These are phyloP conservation scores for Haliclystus octoradiatus DNA, from an alignment of 30 jellyfish, hydroid and myxozoan species.

Conservation along the genomic window DNA sequence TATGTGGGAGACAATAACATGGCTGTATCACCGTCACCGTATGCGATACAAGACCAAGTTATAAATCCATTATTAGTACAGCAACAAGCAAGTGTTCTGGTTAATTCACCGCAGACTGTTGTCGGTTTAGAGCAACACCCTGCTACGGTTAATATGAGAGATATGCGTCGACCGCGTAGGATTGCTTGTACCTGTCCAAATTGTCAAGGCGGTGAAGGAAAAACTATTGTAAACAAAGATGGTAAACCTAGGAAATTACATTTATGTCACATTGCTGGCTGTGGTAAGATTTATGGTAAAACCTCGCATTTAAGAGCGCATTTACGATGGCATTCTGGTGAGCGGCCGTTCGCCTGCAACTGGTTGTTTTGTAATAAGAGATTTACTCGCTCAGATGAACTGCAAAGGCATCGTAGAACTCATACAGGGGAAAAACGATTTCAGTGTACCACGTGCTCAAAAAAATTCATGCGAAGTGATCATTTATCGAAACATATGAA, in stretches of 20 bases:
- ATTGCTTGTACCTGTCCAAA: slow-evolving; percentile 99
- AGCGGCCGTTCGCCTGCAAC: slow-evolving; percentile 95
- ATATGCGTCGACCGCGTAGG: slow-evolving; percentile 95
- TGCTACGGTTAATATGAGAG: slow-evolving; percentile 74
- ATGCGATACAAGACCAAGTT: neutral
- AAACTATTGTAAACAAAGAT: slow-evolving; percentile 89
- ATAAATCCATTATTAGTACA: too few species aligned
- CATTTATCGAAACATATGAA: slow-evolving; percentile 97
- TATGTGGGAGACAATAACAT: neutral
- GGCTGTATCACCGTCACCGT: slow-evolving; percentile 15
- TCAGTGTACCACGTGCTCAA: slow-evolving; percentile 93
- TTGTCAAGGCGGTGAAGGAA: slow-evolving; percentile 97
- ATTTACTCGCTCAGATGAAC: slow-evolving; percentile 95
- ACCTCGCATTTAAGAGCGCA: slow-evolving; percentile 97
- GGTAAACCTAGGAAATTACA: slow-evolving; percentile 93
- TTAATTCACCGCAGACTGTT: slow-evolving; percentile 5
- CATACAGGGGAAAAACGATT: slow-evolving; percentile 98
- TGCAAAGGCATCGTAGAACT: slow-evolving; percentile 94
- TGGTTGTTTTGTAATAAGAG: slow-evolving; percentile 95
- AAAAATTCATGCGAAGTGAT: slow-evolving; percentile 92
- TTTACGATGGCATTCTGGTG: slow-evolving; percentile 98
- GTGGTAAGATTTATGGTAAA: slow-evolving; percentile 97
- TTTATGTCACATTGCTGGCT: slow-evolving; percentile 96
- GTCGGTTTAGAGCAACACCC: slow-evolving; percentile 44
- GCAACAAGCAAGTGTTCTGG: neutral